Evolutionary conservation across 1,140 invertebrate genomes (phyloP).

Genomic region (Alviniconcha marisindica): DNA sequence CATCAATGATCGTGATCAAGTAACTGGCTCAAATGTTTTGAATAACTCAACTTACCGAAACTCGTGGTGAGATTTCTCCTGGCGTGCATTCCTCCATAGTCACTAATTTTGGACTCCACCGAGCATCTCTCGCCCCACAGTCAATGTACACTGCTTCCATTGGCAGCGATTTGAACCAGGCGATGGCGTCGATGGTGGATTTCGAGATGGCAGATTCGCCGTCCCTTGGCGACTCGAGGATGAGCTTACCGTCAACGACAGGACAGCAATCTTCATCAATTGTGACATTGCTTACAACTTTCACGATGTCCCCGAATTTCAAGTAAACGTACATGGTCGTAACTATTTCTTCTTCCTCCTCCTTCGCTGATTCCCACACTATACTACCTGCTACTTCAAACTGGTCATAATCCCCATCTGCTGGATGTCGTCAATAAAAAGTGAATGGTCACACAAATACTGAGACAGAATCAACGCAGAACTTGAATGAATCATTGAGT

Average conservation of each 20-base stretch:
- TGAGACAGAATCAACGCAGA: too few species aligned
- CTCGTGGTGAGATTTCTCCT: too few species aligned
- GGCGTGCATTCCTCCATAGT: background rate
- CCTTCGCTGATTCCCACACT: too few species aligned
- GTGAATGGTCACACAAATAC: too few species aligned
- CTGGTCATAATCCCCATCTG: too few species aligned
- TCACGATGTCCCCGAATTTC: background rate
- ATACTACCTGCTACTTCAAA: too few species aligned
- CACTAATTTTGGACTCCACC: constrained; percentile 7
- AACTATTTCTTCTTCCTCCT: too few species aligned
- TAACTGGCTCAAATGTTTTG: too few species aligned
- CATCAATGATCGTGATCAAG: too few species aligned
- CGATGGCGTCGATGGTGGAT: constrained; percentile 1
- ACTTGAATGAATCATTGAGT: too few species aligned
- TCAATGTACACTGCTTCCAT: constrained; percentile 25
- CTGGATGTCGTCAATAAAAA: too few species aligned
- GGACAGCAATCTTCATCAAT: constrained; percentile 37
- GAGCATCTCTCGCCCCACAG: constrained; percentile 2
- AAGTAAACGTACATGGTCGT: constrained; percentile 36
- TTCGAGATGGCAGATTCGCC: background rate
- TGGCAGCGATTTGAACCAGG: constrained; percentile 23
- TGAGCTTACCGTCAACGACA: constrained; percentile 7
- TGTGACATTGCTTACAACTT: constrained; percentile 24
- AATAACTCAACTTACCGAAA: background rate
- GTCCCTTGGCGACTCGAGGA: background rate